Evolutionary conservation across 1,140 invertebrate genomes (phyloP), one percentile per base, ranked within the genome.

Genomic region (Cyphomyrmex costatus): DNA sequence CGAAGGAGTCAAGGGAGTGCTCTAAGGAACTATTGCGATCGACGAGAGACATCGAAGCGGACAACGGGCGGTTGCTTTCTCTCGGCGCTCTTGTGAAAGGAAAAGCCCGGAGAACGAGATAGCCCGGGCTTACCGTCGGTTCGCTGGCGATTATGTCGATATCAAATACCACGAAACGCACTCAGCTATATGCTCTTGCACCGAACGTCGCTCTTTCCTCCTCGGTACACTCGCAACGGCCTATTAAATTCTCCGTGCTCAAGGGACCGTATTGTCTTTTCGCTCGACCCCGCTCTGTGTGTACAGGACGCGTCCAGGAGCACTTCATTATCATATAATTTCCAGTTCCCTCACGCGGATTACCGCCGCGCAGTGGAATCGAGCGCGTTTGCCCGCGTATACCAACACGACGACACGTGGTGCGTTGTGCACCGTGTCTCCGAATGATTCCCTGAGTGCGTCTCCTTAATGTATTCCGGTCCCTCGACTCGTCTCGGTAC

Each of bases 121-220:
- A 90, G 87, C 49, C 63, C 74, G 79, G 89, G 92, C 89, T 93
- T 92, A 89, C 78, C 46, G 30, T 46, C 53, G 56, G 21, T 27
- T 71, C 60, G 61, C 76, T 56, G 68, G 53, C 86, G 94, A 95
- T 95, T 95, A 94, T 94, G 92, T 94, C 92, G 94, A 95, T 95
- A 95, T 94, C 95, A 93, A 95, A 95, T 95, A 95, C 93, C 95
- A 94, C 94, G 93, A 94, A 94, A 93, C 93, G 94, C 94, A 95
- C 94, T 94, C 94, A 94, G 92, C 92, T 91, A 63, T 91, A 63
- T 61, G 53, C 63, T 70, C 83, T 91, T 63, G 89, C 82, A 61
- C 86, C 86, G 77, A 27, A 21, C 21, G 27, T 53, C 53, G n/a
- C 56, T 78, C 36, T 33, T 30, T 70, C 42, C 42, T 60, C 2